Conservation (phyloP, 2,113 vertebrate species). For the Tretioscincus oriximinensis region DNA sequence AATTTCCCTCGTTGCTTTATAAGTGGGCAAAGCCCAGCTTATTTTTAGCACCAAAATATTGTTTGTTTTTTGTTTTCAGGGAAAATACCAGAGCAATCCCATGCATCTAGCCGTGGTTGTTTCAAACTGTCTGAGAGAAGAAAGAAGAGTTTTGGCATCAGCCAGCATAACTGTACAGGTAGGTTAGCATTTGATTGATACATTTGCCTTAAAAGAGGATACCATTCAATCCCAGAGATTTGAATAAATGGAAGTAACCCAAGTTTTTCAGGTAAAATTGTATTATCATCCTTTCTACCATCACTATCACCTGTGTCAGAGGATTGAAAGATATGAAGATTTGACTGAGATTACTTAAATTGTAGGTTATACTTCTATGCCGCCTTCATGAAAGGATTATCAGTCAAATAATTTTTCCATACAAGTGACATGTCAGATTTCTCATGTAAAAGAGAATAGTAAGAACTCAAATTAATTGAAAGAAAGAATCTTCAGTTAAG, state of each 20-base stretch:
- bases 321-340: neutral
- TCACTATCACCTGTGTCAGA: neutral
- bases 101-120: constrained; percentile 87
- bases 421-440: neutral
- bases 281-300: too few relatives aligned
- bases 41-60: neutral
- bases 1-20: constrained; percentile 25
- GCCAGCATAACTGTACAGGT: constrained; percentile 94
- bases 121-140: constrained; percentile 90
- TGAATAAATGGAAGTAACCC: neutral
- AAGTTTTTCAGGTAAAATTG: too few relatives aligned
- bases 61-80: constrained; percentile 70
- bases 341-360: too few relatives aligned
- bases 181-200: neutral
- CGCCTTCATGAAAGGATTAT: neutral
- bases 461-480: neutral
- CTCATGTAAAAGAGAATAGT: neutral
- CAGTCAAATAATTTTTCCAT: neutral
- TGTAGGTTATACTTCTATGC: neutral
- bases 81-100: constrained; percentile 87
- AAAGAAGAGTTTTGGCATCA: constrained; percentile 87
- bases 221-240: neutral
- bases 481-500: too few relatives aligned
- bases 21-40: neutral
- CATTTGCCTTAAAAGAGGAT: neutral